phyloP scores from a whole-genome alignment of 2,113 vertebrate species.

The Pseudorectes ferrugineus region DNA sequence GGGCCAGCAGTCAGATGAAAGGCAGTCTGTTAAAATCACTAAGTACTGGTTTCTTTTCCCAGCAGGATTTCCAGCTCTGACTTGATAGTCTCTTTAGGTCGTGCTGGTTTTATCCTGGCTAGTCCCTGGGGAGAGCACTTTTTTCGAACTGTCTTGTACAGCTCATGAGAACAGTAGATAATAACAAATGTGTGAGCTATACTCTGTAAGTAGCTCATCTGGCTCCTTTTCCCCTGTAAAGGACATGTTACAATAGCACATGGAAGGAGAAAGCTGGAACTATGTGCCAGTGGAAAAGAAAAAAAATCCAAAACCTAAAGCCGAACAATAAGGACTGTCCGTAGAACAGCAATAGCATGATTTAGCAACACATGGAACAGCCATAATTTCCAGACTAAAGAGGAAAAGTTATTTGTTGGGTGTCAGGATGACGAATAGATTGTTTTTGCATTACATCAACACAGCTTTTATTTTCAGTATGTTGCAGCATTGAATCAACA shows the following conservation, averaged over 20 bases:
- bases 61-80: neutral
- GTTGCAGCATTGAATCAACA: conserved; percentile 7
- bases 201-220: neutral
- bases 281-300: neutral
- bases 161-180: neutral
- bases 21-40: neutral
- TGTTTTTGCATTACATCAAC: conserved; percentile 4
- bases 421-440: conserved; percentile 47
- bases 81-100: neutral
- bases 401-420: neutral
- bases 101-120: neutral
- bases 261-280: neutral
- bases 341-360: neutral
- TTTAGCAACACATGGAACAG: neutral
- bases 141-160: neutral
- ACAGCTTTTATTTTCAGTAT: neutral
- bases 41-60: neutral
- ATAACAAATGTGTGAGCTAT: neutral
- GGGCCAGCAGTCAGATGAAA: neutral
- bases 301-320: neutral
- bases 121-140: neutral
- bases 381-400: neutral
- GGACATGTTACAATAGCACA: neutral
- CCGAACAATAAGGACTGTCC: neutral
- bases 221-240: neutral